Evolutionary conservation across 2,797 vertebrate species (phyloP).

Genomic region (Mus caroli): DNA sequence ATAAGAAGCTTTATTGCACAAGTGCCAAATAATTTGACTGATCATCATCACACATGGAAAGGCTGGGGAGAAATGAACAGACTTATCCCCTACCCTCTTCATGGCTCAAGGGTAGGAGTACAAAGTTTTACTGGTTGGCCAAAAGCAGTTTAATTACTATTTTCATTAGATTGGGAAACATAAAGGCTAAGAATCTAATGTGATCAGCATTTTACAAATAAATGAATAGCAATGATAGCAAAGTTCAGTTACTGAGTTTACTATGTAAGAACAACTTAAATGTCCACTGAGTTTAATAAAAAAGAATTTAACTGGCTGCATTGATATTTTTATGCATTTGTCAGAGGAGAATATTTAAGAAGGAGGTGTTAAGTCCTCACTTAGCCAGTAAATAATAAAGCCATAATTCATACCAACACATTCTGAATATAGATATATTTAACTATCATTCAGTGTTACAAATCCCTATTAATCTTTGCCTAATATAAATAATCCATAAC

Average conservation of each 20-base stretch:
- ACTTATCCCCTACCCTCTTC: background rate
- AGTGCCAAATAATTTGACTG: background rate
- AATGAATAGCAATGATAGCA: background rate
- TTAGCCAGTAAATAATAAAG: background rate
- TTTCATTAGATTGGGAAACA: background rate
- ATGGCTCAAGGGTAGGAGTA: background rate
- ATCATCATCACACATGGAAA: background rate
- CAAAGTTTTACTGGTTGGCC: background rate
- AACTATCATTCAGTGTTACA: background rate
- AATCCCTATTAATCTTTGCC: background rate
- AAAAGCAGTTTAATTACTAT: background rate
- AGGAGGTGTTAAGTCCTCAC: background rate
- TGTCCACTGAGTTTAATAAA: background rate
- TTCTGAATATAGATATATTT: background rate
- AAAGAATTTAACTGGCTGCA: background rate
- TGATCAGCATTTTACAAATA: background rate
- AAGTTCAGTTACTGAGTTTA: background rate
- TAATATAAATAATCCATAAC: background rate
- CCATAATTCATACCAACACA: slow-evolving; percentile 3
- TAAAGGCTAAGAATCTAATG: background rate
- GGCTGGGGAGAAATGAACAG: background rate
- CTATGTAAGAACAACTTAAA: background rate
- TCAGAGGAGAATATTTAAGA: background rate
- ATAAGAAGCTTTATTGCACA: background rate
- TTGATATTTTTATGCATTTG: background rate